Evolutionary conservation across 2,113 vertebrate species (phyloP).

Genomic region (Mobula birostris): DNA sequence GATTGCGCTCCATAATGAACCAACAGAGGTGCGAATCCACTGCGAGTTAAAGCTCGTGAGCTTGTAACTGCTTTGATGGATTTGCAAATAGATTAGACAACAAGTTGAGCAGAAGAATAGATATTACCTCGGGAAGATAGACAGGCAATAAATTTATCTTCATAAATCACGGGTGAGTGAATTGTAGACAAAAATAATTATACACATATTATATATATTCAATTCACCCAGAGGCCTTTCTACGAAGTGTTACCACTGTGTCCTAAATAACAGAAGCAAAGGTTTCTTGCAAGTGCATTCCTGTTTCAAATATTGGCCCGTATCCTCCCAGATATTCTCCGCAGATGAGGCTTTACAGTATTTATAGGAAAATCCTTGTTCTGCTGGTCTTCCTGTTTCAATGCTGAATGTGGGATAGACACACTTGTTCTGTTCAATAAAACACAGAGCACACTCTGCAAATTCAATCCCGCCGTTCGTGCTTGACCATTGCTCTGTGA

Average conservation of each 20-base stretch:
- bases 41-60: not conserved
- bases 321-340: constrained; percentile 31
- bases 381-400: constrained; percentile 17
- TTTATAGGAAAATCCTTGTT: constrained; percentile 26
- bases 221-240: not conserved
- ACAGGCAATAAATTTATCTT: not conserved
- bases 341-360: not conserved
- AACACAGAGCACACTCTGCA: not conserved
- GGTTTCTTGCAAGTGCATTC: constrained; percentile 28
- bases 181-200: not conserved
- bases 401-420: not conserved
- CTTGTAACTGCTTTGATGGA: not conserved
- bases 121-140: not conserved
- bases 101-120: not conserved
- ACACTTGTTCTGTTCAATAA: not conserved
- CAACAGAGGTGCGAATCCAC: not conserved
- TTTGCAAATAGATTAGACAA: not conserved
- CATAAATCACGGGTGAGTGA: not conserved
- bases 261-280: not conserved
- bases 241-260: not conserved
- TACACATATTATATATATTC: not conserved
- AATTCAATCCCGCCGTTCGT: constrained; percentile 20
- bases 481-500: not conserved
- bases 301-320: constrained; percentile 35
- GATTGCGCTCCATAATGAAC: not conserved